These are phyloP conservation scores for Scolanthus callimorphus DNA, from an alignment of 92 coral and sea anemone genomes.

Conservation along the genomic window DNA sequence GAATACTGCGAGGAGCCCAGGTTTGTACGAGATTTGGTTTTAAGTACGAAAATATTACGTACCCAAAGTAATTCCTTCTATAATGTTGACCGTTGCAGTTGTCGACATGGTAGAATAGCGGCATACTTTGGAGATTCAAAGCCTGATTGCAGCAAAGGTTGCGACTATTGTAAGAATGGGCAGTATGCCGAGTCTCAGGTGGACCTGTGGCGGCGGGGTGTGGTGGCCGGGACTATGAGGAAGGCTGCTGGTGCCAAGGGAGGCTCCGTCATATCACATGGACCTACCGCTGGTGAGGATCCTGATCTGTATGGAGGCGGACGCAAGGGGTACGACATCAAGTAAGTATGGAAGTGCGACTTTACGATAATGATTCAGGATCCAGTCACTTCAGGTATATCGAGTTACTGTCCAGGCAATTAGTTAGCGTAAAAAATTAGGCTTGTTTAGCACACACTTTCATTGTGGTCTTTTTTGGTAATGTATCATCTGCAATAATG, in stretches of 20 bases:
- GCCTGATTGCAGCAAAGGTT: constrained; percentile 79
- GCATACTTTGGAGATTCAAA: constrained; percentile 84
- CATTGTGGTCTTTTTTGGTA: too few species aligned
- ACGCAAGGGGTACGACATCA: constrained; percentile 66
- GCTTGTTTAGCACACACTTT: too few species aligned
- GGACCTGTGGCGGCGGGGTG: constrained; percentile 83
- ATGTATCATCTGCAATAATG: too few species aligned
- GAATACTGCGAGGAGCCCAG: constrained; percentile 90
- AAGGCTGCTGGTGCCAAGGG: constrained; percentile 37
- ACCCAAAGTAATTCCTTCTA: background rate
- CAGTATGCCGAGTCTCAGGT: constrained; percentile 57
- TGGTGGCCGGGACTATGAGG: constrained; percentile 28
- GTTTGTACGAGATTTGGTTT: constrained; percentile 18
- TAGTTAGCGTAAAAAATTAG: too few species aligned
- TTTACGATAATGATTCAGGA: too few species aligned
- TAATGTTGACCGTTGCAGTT: constrained; percentile 29
- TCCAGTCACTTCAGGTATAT: too few species aligned
- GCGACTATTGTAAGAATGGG: constrained; percentile 79
- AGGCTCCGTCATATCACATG: constrained; percentile 57
- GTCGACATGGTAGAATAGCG: constrained; percentile 86
- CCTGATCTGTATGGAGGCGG: constrained; percentile 91
- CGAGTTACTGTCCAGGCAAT: too few species aligned
- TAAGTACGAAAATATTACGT: background rate
- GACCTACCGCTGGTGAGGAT: constrained; percentile 45
- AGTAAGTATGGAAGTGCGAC: too few species aligned